Percentiles rank a stretch among this genome's conserved stretches.
phyloP scores from a whole-genome alignment of 2,797 vertebrate species.

The Psittacula derbiana region DNA sequence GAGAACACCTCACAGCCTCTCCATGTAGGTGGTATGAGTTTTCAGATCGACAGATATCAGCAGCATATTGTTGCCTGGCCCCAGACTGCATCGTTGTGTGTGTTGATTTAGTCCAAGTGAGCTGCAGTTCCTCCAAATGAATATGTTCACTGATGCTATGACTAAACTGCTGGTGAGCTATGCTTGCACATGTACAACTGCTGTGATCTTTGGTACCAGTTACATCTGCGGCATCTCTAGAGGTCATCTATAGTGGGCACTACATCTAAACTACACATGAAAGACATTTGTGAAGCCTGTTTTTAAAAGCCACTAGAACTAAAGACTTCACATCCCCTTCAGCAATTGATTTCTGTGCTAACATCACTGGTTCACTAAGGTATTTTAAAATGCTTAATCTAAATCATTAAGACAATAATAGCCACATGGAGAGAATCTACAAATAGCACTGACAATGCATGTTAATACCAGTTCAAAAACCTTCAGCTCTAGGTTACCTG shows the following conservation, averaged over 20 bases:
- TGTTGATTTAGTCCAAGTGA: neutral
- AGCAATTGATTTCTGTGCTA: conserved; percentile 12
- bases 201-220: neutral
- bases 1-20: neutral
- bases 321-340: neutral
- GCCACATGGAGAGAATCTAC: neutral
- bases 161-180: neutral
- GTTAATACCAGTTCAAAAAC: neutral
- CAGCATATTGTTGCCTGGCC: neutral
- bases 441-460: neutral
- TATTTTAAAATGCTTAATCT: conserved; percentile 34
- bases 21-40: neutral
- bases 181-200: neutral
- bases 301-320: neutral
- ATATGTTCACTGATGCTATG: neutral
- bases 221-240: neutral
- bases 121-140: neutral
- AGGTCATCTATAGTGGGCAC: neutral
- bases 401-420: conserved; percentile 30
- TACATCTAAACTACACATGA: neutral
- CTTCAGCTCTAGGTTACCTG: neutral
- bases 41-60: neutral
- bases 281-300: neutral
- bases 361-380: neutral
- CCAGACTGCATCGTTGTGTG: neutral